phyloP scores from a whole-genome alignment of 2,797 vertebrate species.

The Phoeniculus purpureus region DNA sequence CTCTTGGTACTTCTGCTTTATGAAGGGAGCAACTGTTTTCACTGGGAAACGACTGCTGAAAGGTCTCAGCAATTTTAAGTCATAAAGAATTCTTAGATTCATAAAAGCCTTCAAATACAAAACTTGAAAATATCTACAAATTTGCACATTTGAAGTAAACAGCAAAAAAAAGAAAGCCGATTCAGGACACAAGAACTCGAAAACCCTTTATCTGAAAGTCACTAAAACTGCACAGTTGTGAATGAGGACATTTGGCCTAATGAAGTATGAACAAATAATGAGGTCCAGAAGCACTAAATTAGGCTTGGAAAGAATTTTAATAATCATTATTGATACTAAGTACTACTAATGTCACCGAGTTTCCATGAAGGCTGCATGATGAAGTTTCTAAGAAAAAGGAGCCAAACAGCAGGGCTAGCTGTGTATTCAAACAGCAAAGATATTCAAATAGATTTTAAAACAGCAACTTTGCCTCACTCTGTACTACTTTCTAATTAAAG shows the following conservation, averaged over 20 bases:
- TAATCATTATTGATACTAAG: conserved; percentile 28
- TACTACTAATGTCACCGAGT: background rate
- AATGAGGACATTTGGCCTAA: conserved; percentile 28
- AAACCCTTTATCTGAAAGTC: background rate
- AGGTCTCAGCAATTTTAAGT: background rate
- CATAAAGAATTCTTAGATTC: background rate
- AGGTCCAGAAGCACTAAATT: conserved; percentile 23
- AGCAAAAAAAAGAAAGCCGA: background rate
- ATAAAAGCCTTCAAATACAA: background rate
- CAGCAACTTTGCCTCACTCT: background rate
- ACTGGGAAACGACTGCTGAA: background rate
- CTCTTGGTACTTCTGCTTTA: background rate
- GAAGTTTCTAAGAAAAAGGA: background rate
- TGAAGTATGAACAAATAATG: conserved; percentile 40
- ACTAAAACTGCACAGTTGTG: background rate
- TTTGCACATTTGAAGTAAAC: background rate
- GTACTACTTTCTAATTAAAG: conserved; percentile 15
- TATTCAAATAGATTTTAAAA: background rate
- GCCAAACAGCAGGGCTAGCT: background rate
- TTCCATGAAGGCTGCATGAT: background rate
- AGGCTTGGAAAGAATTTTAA: conserved; percentile 31
- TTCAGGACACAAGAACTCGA: background rate
- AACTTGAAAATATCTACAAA: background rate
- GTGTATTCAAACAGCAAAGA: background rate
- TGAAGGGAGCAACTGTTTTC: background rate